Evolutionary conservation across 2,113 vertebrate species (phyloP).

Genomic region (Crocuta crocuta): DNA sequence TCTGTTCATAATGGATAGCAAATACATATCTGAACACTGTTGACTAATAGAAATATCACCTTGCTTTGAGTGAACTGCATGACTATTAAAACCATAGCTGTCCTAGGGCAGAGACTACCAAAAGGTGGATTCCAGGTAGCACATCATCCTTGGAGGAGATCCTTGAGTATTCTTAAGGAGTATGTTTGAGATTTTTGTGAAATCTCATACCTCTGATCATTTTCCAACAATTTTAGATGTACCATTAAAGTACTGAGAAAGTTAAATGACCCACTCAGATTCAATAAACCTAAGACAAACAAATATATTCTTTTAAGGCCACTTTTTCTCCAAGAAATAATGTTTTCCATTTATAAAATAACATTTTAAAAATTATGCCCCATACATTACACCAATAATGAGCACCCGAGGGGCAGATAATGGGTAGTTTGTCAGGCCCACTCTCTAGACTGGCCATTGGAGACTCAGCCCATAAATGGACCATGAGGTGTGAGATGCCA

Average conservation of each 20-base stretch:
- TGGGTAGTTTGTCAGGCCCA: not conserved
- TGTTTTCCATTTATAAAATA: not conserved
- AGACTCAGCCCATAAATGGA: not conserved
- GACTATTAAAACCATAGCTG: not conserved
- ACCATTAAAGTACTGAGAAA: not conserved
- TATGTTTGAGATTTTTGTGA: not conserved
- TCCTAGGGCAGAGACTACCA: not conserved
- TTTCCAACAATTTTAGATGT: not conserved
- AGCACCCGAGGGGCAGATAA: not conserved
- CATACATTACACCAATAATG: not conserved
- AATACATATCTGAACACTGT: conserved; percentile 11
- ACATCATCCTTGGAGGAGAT: not conserved
- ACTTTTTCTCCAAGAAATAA: not conserved
- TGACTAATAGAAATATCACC: not conserved
- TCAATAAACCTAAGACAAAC: not conserved
- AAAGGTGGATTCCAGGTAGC: not conserved
- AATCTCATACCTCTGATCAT: not conserved
- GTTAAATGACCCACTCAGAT: not conserved
- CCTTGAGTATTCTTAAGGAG: not conserved
- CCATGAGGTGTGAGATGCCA: not conserved
- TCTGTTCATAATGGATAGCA: not conserved
- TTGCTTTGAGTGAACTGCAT: not conserved
- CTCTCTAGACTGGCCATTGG: too few species aligned
- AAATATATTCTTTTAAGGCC: not conserved
- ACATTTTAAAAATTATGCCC: not conserved